phyloP scores from a whole-genome alignment of 2,888 invertebrate genomes.

The Drosophila anomelani region DNA sequence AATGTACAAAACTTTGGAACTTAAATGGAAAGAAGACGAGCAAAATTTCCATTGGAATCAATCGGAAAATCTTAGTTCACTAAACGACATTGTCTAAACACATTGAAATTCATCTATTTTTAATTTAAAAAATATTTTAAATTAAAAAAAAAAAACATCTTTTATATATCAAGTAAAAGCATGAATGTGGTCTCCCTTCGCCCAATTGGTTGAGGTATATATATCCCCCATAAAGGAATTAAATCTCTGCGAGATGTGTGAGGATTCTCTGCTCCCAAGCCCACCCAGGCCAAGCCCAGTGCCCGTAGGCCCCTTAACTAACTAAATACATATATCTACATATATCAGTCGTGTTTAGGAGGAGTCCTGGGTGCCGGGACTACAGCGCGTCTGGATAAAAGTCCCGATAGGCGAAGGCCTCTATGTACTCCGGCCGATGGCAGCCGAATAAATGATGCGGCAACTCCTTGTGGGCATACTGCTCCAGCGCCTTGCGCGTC shows the following conservation, averaged over 20 bases:
- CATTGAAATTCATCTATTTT: conserved; percentile 1
- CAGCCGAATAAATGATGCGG: conserved; percentile 91
- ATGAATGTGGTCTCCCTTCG: background rate
- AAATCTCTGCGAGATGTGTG: conserved; percentile 12
- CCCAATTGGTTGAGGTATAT: background rate
- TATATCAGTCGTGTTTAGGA: conserved; percentile 60
- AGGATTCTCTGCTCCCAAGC: conserved; percentile 1
- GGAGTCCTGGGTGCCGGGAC: background rate
- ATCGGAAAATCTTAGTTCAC: background rate
- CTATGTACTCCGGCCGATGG: conserved; percentile 88
- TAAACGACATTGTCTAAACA: conserved; percentile 2
- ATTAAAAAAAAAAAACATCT: background rate
- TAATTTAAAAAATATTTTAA: too few relatives aligned
- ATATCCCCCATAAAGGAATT: background rate
- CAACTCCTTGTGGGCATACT: conserved; percentile 87
- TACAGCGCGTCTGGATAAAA: conserved; percentile 74
- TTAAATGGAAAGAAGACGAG: background rate
- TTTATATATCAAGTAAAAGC: background rate
- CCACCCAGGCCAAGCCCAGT: background rate
- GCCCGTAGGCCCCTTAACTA: conserved; percentile 2
- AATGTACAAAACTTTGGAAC: background rate
- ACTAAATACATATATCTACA: conserved; percentile 63
- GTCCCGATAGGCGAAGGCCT: conserved; percentile 81
- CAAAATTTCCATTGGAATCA: background rate
- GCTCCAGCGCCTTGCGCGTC: conserved; percentile 87